Conservation (phyloP, 2,113 vertebrate genomes). For the Clinocottus analis region DNA sequence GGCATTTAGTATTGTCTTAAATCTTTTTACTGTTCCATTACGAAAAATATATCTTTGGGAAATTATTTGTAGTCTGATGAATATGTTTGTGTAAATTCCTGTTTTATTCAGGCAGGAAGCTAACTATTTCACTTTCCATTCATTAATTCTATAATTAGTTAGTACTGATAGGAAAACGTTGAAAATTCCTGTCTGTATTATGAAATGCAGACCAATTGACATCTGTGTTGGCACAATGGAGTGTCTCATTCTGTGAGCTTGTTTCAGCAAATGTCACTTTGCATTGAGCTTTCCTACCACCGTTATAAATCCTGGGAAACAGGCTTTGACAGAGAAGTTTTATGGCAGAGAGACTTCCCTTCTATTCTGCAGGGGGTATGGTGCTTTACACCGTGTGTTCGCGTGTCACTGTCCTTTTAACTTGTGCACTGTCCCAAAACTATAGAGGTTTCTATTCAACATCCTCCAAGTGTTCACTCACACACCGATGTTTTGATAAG, state of each 20-base stretch:
- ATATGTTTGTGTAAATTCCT: background rate
- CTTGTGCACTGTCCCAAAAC: conserved; percentile 63
- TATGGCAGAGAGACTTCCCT: conserved; percentile 83
- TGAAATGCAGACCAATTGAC: conserved; percentile 49
- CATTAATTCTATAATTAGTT: background rate
- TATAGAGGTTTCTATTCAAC: conserved; percentile 25
- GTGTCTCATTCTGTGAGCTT: conserved; percentile 53
- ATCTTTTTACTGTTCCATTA: background rate
- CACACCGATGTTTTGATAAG: conserved; percentile 12
- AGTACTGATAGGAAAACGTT: background rate
- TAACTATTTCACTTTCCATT: background rate
- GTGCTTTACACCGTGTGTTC: conserved; percentile 68
- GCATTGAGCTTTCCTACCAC: conserved; percentile 69
- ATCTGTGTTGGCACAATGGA: conserved; percentile 47
- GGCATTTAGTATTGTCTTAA: background rate
- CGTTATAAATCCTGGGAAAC: conserved; percentile 81
- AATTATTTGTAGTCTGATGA: background rate
- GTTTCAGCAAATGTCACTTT: conserved; percentile 78
- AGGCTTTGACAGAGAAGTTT: conserved; percentile 79
- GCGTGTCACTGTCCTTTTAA: conserved; percentile 80
- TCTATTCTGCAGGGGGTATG: conserved; percentile 82
- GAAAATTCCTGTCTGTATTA: conserved; percentile 9
- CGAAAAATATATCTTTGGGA: background rate
- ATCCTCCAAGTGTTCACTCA: conserved; percentile 6
- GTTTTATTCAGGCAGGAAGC: background rate